phyloP scores from a whole-genome alignment of 2,888 invertebrate species.

The Mesodorylaimus sp. region DNA sequence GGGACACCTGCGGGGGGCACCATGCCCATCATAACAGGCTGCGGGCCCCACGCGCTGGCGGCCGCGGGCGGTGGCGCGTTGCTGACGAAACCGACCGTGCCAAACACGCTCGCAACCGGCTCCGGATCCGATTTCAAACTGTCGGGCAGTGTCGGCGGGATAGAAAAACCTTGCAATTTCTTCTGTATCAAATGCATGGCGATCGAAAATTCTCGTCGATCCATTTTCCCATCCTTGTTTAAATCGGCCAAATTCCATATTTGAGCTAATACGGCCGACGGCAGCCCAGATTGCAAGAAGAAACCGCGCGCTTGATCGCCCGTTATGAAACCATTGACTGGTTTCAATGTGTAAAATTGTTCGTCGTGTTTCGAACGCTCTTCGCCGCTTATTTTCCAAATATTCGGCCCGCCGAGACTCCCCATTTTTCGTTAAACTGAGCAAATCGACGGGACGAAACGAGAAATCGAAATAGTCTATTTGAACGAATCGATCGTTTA shows the following conservation, averaged over 20 bases:
- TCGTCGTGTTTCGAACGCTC: constrained; percentile 72
- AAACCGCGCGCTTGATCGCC: constrained; percentile 58
- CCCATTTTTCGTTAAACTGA: too few relatives aligned
- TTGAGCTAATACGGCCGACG: constrained; percentile 70
- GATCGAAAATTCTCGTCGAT: constrained; percentile 87
- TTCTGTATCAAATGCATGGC: constrained; percentile 87
- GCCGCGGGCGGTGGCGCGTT: too few relatives aligned
- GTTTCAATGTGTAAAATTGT: constrained; percentile 71
- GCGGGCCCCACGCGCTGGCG: too few relatives aligned
- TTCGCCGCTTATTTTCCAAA: constrained; percentile 67
- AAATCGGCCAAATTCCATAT: constrained; percentile 86
- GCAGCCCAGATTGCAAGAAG: constrained; percentile 74
- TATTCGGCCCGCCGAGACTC: too few relatives aligned
- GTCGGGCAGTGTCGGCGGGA: constrained; percentile 67
- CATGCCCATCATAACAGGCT: too few relatives aligned
- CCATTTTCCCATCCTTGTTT: constrained; percentile 77
- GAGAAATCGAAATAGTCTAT: too few relatives aligned
- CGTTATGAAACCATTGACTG: constrained; percentile 64
- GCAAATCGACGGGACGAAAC: too few relatives aligned
- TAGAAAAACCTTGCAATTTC: constrained; percentile 71
- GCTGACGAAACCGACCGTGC: too few relatives aligned
- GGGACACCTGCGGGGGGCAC: too few relatives aligned
- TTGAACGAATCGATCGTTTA: too few relatives aligned
- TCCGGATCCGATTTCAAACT: constrained; percentile 32
- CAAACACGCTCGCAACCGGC: too few relatives aligned